Conservation (phyloP, 2,113 vertebrate species). For the Himantopus leucocephalus region DNA sequence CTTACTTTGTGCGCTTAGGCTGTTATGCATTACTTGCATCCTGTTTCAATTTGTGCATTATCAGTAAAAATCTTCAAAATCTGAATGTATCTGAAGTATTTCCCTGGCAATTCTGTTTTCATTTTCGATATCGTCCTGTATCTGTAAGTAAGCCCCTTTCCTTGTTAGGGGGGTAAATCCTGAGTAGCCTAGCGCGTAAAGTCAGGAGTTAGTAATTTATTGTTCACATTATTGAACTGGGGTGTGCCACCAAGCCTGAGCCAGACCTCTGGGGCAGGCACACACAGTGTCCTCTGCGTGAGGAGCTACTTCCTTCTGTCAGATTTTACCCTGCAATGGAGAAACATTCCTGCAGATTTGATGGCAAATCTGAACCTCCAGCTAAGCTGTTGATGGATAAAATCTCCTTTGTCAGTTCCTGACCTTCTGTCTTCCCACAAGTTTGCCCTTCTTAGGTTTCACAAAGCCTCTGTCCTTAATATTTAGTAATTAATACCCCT, state of each 20-base stretch:
- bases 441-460: background rate
- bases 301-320: background rate
- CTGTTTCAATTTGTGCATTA: conserved; percentile 1
- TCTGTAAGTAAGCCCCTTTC: background rate
- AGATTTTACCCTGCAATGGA: background rate
- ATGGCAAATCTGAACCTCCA: background rate
- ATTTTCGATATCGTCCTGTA: background rate
- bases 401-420: background rate
- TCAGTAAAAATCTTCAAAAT: background rate
- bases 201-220: background rate
- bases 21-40: background rate
- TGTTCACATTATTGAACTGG: background rate
- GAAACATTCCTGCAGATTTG: background rate
- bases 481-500: background rate
- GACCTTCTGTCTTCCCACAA: background rate
- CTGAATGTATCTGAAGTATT: background rate
- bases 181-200: background rate
- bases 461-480: background rate
- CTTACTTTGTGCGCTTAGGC: background rate
- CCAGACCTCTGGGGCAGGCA: background rate
- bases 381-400: conserved; percentile 6
- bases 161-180: background rate
- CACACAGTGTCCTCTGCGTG: background rate
- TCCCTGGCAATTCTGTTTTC: background rate
- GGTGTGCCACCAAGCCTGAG: background rate